Conservation (phyloP, 1,140 invertebrate species). For the Drosophila lowei region DNA sequence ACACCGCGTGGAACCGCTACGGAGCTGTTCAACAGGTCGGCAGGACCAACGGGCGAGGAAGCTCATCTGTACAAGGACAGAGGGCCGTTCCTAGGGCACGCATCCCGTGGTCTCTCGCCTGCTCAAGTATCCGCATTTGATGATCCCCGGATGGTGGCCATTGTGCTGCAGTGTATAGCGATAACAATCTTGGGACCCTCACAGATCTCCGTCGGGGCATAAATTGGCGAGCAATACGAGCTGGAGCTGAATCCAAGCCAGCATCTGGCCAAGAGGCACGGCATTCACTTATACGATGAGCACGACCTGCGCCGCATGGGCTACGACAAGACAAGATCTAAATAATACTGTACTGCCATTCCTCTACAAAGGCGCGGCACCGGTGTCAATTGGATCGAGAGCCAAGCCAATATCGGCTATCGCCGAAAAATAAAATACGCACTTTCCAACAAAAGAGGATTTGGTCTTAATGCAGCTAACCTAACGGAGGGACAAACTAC, state of each 20-base stretch:
- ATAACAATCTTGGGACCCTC: conserved; percentile 84
- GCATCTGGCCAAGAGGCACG: conserved; percentile 84
- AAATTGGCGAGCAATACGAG: conserved; percentile 91
- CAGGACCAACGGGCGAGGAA: too few relatives aligned
- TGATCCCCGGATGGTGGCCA: conserved; percentile 86
- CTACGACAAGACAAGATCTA: conserved; percentile 98
- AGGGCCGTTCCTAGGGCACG: too few relatives aligned
- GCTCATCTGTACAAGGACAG: too few relatives aligned
- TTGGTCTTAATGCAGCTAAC: too few relatives aligned
- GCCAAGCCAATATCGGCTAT: conserved; percentile 96
- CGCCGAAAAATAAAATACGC: conserved; percentile 18
- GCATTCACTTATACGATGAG: too few relatives aligned
- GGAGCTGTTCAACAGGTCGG: too few relatives aligned
- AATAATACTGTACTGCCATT: conserved; percentile 91
- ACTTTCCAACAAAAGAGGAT: conserved; percentile 88
- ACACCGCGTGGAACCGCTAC: too few relatives aligned
- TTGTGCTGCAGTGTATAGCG: conserved; percentile 85
- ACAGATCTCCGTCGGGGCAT: conserved; percentile 88
- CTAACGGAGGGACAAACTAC: too few relatives aligned
- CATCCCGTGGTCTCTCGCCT: too few relatives aligned
- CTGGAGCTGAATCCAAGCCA: conserved; percentile 84
- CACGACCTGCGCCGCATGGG: conserved; percentile 85
- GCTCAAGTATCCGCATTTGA: too few relatives aligned
- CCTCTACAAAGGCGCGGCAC: conserved; percentile 89
- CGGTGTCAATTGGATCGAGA: conserved; percentile 98